phyloP scores from a whole-genome alignment of 2,888 invertebrate genomes.

The Galeopsomyia nigrocyanea region DNA sequence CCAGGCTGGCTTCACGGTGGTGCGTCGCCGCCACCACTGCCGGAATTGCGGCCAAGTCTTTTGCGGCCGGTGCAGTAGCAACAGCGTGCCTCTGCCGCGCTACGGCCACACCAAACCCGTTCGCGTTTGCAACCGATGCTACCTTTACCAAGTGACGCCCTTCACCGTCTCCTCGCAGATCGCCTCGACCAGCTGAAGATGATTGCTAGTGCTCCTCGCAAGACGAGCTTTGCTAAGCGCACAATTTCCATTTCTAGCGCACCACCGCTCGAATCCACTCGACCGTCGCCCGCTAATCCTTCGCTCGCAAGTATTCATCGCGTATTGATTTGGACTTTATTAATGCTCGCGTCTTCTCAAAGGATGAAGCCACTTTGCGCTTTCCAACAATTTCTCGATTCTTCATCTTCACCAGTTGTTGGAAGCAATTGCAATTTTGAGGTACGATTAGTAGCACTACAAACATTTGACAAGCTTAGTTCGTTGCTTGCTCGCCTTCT shows the following conservation, averaged over 20 bases:
- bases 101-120: conserved; percentile 94
- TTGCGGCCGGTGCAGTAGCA: conserved; percentile 93
- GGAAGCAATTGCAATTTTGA: not conserved
- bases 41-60: conserved; percentile 97
- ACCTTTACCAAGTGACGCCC: conserved; percentile 79
- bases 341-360: conserved; percentile 32
- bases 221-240: conserved; percentile 19
- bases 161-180: conserved; percentile 70
- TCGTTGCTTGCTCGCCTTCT: conserved; percentile 17
- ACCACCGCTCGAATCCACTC: not conserved
- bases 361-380: conserved; percentile 10
- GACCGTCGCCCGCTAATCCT: too few species aligned
- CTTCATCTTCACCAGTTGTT: not conserved
- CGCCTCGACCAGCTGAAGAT: conserved; percentile 64
- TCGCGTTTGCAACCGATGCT: conserved; percentile 93
- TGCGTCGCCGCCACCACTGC: conserved; percentile 96
- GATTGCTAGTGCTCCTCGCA: conserved; percentile 32
- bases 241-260: not conserved
- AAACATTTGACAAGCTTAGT: too few species aligned
- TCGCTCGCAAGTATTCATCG: not conserved
- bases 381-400: not conserved
- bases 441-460: too few species aligned
- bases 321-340: not conserved
- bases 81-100: conserved; percentile 92
- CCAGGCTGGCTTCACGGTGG: conserved; percentile 91